Evolutionary conservation across 1,140 invertebrate genomes (phyloP).

Genomic region (Dendroctonus valens): DNA sequence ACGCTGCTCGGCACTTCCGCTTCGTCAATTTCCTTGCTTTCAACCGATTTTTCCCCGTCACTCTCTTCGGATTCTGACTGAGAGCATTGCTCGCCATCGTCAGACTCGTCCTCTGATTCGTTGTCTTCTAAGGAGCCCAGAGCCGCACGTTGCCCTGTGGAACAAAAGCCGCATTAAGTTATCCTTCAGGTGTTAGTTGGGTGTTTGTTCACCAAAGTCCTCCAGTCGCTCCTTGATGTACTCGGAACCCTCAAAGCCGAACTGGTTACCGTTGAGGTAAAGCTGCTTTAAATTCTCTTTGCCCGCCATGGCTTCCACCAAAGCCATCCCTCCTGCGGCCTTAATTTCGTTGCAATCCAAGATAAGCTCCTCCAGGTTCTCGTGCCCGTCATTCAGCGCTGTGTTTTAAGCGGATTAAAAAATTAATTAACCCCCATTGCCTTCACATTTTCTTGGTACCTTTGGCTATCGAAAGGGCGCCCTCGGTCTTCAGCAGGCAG

Average conservation of each 20-base stretch:
- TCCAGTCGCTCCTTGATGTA: constrained; percentile 53
- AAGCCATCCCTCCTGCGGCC: constrained; percentile 60
- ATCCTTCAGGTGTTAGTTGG: neutral
- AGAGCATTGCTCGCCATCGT: constrained; percentile 50
- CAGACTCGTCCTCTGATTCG: constrained; percentile 52
- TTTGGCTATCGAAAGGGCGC: constrained; percentile 69
- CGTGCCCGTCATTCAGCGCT: constrained; percentile 54
- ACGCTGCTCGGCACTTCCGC: constrained; percentile 19
- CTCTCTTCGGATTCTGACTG: constrained; percentile 47
- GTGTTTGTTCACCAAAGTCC: constrained; percentile 47
- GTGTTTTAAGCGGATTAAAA: constrained; percentile 2
- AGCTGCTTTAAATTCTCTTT: constrained; percentile 63
- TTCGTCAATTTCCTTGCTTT: constrained; percentile 47
- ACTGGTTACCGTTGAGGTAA: constrained; percentile 70
- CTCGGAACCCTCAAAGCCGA: constrained; percentile 61
- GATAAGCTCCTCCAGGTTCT: constrained; percentile 61
- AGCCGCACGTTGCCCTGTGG: constrained; percentile 35
- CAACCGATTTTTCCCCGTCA: constrained; percentile 46
- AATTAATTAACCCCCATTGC: neutral
- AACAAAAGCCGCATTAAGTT: constrained; percentile 8
- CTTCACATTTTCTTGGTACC: constrained; percentile 45
- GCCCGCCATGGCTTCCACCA: constrained; percentile 64
- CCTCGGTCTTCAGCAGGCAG: constrained; percentile 83
- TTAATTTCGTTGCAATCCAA: constrained; percentile 82
- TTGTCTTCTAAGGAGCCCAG: constrained; percentile 48